These are phyloP conservation scores for Halcyon malimbica DNA, from an alignment of 2,113 vertebrate species.

Conservation along the genomic window DNA sequence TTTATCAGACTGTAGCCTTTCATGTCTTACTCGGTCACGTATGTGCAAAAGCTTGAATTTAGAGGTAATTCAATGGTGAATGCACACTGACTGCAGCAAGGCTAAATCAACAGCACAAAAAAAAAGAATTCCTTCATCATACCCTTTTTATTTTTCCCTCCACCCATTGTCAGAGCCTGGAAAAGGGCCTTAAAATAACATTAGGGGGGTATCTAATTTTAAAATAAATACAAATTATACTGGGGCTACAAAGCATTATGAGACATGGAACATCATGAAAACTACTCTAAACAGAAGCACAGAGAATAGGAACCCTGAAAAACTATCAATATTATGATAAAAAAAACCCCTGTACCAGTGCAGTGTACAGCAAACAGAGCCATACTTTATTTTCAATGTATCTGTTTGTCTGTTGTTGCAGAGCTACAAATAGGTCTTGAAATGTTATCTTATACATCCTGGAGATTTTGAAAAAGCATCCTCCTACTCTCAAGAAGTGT, in stretches of 20 bases:
- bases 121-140: background rate
- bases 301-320: background rate
- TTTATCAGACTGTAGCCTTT: background rate
- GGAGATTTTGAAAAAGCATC: slow-evolving; percentile 10
- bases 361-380: background rate
- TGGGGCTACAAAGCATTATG: background rate
- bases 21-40: background rate
- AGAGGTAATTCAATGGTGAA: background rate
- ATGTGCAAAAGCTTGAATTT: background rate
- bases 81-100: background rate
- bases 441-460: background rate
- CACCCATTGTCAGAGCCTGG: background rate
- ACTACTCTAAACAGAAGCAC: background rate
- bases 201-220: background rate
- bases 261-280: background rate
- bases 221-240: background rate
- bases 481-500: background rate
- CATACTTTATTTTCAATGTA: background rate
- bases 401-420: background rate
- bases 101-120: background rate
- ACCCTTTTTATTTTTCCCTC: background rate
- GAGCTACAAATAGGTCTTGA: background rate
- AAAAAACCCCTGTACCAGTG: background rate
- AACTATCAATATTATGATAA: background rate
- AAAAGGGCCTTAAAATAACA: background rate